A percentile compares a stretch with the other conserved stretches of the same genome.
Conservation (phyloP, 2,888 invertebrate genomes). For the Neelides folsomi region DNA sequence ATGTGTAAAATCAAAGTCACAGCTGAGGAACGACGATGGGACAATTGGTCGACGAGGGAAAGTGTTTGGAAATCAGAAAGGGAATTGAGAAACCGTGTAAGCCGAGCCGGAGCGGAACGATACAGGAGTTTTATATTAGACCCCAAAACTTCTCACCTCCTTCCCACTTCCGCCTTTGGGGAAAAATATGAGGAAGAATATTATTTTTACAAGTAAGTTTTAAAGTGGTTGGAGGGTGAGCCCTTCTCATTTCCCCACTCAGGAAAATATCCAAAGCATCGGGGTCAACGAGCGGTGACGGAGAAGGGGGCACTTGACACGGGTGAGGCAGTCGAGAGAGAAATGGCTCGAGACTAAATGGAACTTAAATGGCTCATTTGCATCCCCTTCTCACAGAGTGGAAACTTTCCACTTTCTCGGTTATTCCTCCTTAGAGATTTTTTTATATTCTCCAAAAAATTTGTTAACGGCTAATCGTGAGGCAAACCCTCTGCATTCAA, state of each 20-base stretch:
- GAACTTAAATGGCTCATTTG: constrained; percentile 13
- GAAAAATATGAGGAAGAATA: too few species aligned
- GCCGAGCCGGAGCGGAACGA: neutral
- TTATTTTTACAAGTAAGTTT: too few species aligned
- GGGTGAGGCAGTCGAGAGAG: constrained; percentile 8
- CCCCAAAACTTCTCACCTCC: constrained; percentile 6
- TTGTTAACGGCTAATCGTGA: constrained; percentile 7
- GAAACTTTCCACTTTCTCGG: neutral
- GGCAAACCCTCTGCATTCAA: neutral
- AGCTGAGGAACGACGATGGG: too few species aligned
- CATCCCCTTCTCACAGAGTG: constrained; percentile 1
- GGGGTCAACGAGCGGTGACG: constrained; percentile 10
- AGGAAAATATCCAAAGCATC: constrained; percentile 2
- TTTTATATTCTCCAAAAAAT: constrained; percentile 6
- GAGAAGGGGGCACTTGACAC: constrained; percentile 1
- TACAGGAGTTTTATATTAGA: constrained; percentile 16
- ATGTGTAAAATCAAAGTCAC: too few species aligned
- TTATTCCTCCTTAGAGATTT: constrained; percentile 9
- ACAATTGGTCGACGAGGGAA: too few species aligned
- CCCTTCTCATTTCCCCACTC: too few species aligned
- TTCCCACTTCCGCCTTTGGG: neutral
- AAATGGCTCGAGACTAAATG: constrained; percentile 14
- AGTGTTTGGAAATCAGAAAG: too few species aligned
- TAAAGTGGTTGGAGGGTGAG: too few species aligned
- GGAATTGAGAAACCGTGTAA: too few species aligned